Evolutionary conservation across 2,113 vertebrate genomes (phyloP).

Genomic region (Octodon degus): DNA sequence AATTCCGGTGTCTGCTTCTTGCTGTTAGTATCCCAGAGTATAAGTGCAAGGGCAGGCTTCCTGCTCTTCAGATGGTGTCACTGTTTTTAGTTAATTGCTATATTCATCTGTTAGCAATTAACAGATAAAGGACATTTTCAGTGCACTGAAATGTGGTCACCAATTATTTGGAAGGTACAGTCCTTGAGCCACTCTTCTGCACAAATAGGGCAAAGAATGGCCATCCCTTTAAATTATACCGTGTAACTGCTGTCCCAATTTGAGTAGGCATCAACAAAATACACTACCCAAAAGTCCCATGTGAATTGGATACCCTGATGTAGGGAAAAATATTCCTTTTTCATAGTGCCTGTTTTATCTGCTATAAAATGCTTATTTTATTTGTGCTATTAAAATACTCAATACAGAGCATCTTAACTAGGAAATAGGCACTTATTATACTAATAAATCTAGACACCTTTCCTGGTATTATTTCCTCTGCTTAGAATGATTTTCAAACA

Average conservation of each 20-base stretch:
- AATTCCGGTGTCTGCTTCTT: background rate
- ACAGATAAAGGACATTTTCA: slow-evolving; percentile 16
- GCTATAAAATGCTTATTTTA: slow-evolving; percentile 10
- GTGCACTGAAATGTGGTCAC: background rate
- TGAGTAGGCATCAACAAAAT: background rate
- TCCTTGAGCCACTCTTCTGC: background rate
- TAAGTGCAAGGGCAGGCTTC: background rate
- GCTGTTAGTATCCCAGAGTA: background rate
- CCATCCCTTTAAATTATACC: background rate
- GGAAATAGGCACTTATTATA: background rate
- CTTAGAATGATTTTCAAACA: background rate
- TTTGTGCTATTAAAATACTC: slow-evolving; percentile 13
- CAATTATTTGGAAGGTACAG: slow-evolving; percentile 4
- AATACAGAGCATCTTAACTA: background rate
- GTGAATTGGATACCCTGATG: background rate
- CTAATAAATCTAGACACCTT: background rate
- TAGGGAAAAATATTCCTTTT: background rate
- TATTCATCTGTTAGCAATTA: background rate
- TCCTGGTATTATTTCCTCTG: background rate
- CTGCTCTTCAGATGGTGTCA: background rate
- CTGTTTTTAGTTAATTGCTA: slow-evolving; percentile 43
- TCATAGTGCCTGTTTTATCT: background rate
- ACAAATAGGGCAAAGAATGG: background rate
- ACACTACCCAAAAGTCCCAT: background rate
- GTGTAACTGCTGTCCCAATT: background rate